Conservation (phyloP, 2,888 invertebrate genomes). For the Epinotia demarniana region DNA sequence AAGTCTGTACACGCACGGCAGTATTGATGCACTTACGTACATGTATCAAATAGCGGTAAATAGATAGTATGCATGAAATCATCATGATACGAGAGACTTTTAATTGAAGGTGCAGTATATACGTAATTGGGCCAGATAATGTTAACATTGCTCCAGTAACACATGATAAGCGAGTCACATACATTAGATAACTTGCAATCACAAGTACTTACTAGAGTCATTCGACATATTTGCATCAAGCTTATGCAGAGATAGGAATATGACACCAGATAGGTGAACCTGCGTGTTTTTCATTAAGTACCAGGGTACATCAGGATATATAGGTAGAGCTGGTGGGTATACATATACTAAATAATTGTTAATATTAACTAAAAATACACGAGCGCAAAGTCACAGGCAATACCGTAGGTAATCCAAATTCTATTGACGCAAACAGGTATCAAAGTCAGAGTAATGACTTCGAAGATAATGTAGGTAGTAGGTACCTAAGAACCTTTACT, state of each 20-base stretch:
- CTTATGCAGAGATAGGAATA: slow-evolving; percentile 29
- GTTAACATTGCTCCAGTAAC: slow-evolving; percentile 62
- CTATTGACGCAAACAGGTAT: not conserved
- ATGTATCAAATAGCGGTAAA: not conserved
- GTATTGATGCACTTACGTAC: not conserved
- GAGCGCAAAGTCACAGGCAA: not conserved
- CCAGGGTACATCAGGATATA: too few relatives aligned
- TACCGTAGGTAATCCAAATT: not conserved
- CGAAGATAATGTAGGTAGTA: not conserved
- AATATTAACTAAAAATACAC: not conserved
- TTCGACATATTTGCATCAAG: slow-evolving; percentile 34
- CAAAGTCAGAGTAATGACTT: not conserved
- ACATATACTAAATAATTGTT: too few relatives aligned
- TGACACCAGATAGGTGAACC: slow-evolving; percentile 11
- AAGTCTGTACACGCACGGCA: not conserved
- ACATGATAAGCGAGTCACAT: slow-evolving; percentile 51
- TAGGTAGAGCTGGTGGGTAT: not conserved
- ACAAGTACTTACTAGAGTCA: slow-evolving; percentile 44
- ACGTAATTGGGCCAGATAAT: slow-evolving; percentile 43
- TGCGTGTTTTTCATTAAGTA: slow-evolving; percentile 9
- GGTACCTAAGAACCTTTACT: too few relatives aligned
- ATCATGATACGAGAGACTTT: slow-evolving; percentile 4
- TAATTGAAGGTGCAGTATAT: slow-evolving; percentile 9
- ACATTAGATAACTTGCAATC: slow-evolving; percentile 52
- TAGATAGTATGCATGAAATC: not conserved